phyloP scores from a whole-genome alignment of 2,888 invertebrate genomes.

The Caenorhabditis auriculariae region DNA sequence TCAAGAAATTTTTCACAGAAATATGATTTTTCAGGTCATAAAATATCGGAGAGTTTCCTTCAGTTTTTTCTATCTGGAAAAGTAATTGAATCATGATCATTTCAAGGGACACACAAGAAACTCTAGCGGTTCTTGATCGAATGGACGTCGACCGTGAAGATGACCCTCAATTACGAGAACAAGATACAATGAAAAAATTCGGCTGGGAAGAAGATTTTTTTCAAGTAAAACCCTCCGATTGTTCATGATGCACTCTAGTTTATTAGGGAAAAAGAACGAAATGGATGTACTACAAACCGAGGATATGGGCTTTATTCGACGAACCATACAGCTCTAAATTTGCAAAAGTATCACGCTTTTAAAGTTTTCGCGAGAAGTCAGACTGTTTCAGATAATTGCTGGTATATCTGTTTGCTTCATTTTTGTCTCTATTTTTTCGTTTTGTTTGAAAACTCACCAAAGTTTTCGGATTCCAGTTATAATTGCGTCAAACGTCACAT shows the following conservation, averaged over 20 bases:
- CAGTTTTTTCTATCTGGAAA: no score
- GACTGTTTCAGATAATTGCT: conserved; percentile 80
- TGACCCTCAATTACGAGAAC: conserved; percentile 72
- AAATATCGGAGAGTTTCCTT: no score
- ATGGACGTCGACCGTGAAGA: conserved; percentile 80
- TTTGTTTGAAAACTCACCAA: conserved; percentile 94
- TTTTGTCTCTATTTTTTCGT: conserved; percentile 88
- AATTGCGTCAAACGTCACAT: conserved; percentile 27
- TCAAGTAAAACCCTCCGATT: conserved; percentile 71
- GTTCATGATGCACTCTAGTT: not conserved
- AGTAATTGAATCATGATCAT: no score
- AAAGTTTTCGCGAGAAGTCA: not conserved
- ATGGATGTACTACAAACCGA: conserved; percentile 95
- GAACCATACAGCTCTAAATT: conserved; percentile 97
- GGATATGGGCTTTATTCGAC: conserved; percentile 97
- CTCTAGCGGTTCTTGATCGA: conserved; percentile 91
- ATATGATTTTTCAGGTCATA: no score
- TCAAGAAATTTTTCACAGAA: no score
- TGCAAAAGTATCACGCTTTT: conserved; percentile 79
- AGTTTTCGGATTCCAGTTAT: conserved; percentile 76
- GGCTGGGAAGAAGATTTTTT: conserved; percentile 94
- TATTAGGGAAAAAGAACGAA: conserved; percentile 60
- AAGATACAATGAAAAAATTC: conserved; percentile 78
- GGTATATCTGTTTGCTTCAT: conserved; percentile 92
- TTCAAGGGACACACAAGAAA: conserved; percentile 90